Base-by-base conservation (phyloP, 2,888 invertebrate species). In the Tillus elongatus region DNA sequence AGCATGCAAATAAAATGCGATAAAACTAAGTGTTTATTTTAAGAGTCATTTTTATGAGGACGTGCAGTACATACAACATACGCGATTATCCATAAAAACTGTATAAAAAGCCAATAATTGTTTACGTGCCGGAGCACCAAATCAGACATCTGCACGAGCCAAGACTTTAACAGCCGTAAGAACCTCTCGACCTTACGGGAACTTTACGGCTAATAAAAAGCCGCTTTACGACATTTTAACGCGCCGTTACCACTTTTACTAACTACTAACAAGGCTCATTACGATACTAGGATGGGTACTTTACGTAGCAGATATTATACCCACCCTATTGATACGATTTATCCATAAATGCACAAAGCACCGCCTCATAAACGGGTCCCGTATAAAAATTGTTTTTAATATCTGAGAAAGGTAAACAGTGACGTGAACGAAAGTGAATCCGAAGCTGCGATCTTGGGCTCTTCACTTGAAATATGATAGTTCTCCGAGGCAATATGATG, bases 191-290 rank as follows among this genome's bases (percentile, higher is more conserved):
- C 54, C 49, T 53, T 47, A 54, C 52, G 53, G 60, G 57, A 62
- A 52, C 56, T 63, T 63, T 60, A 63, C 61, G 60, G 58, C 58
- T 61, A 60, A 62, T 64, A 64, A 64, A 64, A 63, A 61, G 60
- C 60, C 58, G 60, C 57, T 62, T 64, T 63, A 64, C 60, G 61
- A 60, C 62, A 58, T 63, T 64, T 63, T 62, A 62, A 63, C 61
- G 60, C 54, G 56, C 58, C 61, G 58, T 63, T 60, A 61, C 61
- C 60, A 63, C 63, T 62, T 60, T 61, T 60, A 61, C 60, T 61
- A 62, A 63, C 61, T 62, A 61, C 60, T 59, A 62, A 61, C 61
- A 61, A 60, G 61, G 54, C 59, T 63, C 62, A 61, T 63, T 63
- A 61, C 60, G 61, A 63, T 60, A 57, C 54, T 50, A 50, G 52